These are phyloP conservation scores for Dioctria rufipes DNA, from an alignment of 2,888 invertebrate genomes.

Conservation along the genomic window DNA sequence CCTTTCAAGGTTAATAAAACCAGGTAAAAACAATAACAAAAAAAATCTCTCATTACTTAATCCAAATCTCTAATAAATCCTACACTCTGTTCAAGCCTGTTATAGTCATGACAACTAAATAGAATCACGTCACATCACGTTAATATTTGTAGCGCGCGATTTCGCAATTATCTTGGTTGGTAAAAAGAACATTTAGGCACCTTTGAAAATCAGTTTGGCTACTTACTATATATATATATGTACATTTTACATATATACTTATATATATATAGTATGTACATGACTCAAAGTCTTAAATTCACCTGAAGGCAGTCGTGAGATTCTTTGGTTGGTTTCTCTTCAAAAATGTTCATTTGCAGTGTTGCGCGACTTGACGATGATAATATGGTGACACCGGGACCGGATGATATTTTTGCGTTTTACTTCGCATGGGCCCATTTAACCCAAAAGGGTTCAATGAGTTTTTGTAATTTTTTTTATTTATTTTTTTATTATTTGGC, in stretches of 20 bases:
- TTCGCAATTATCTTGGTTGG: not conserved
- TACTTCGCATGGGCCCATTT: conserved; percentile 26
- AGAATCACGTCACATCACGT: not conserved
- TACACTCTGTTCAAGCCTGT: not conserved
- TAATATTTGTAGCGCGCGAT: not conserved
- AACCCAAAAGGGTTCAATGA: conserved; percentile 33
- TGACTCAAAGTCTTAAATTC: too few relatives aligned
- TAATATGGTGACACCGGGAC: not conserved
- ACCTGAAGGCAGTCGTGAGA: not conserved
- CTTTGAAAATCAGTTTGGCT: conserved; percentile 12
- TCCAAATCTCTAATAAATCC: not conserved
- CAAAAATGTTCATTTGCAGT: conserved; percentile 4
- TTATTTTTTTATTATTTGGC: too few relatives aligned
- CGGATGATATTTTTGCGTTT: conserved; percentile 22
- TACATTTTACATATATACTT: too few relatives aligned
- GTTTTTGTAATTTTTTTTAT: conserved; percentile 10
- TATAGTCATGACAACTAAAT: not conserved
- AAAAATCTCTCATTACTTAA: conserved; percentile 27
- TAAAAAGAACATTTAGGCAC: not conserved
- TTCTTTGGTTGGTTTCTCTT: not conserved
- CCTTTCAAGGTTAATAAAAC: too few relatives aligned
- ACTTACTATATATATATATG: not conserved
- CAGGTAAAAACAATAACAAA: not conserved
- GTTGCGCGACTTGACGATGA: not conserved
- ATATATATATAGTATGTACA: too few relatives aligned